A percentile compares a stretch with the other conserved stretches of the same genome.
Conservation (phyloP, 2,888 invertebrate species). For the Ormyrus nitidulus region DNA sequence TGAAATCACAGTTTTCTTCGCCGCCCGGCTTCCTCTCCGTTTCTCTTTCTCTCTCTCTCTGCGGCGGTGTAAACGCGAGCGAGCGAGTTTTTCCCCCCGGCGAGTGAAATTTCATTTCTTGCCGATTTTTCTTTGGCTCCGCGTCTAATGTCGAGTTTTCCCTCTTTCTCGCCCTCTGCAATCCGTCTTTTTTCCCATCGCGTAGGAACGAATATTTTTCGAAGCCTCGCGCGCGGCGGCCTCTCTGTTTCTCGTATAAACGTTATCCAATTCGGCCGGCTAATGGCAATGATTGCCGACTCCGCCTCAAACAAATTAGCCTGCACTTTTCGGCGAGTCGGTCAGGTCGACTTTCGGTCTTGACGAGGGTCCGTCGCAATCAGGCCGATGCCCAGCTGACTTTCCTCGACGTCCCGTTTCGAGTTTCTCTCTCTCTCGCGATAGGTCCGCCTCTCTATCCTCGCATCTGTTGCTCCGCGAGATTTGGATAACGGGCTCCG, state of each 20-base stretch:
- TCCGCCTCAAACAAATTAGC: slow-evolving; percentile 20
- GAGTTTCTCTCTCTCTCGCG: background rate
- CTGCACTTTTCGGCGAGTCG: slow-evolving; percentile 8
- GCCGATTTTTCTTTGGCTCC: background rate
- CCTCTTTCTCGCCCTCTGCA: background rate
- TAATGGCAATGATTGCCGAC: slow-evolving; percentile 30
- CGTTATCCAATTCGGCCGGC: slow-evolving; percentile 1
- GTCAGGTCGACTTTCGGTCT: slow-evolving; percentile 50
- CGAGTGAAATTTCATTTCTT: slow-evolving; percentile 9
- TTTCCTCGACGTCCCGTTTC: slow-evolving; percentile 11
- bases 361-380: slow-evolving; percentile 69
- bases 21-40: background rate
- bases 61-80: too few relatives aligned
- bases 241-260: background rate
- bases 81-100: background rate
- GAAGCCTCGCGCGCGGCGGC: background rate
- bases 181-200: slow-evolving; percentile 4
- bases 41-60: background rate
- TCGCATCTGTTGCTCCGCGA: slow-evolving; percentile 1
- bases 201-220: slow-evolving; percentile 4
- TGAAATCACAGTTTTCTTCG: slow-evolving; percentile 53
- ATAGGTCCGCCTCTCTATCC: too few relatives aligned
- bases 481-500: too few relatives aligned
- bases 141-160: background rate
- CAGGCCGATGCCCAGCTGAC: slow-evolving; percentile 52